These are phyloP conservation scores for Lichenostomus cassidix DNA, from an alignment of 2,113 vertebrate species.

Conservation along the genomic window DNA sequence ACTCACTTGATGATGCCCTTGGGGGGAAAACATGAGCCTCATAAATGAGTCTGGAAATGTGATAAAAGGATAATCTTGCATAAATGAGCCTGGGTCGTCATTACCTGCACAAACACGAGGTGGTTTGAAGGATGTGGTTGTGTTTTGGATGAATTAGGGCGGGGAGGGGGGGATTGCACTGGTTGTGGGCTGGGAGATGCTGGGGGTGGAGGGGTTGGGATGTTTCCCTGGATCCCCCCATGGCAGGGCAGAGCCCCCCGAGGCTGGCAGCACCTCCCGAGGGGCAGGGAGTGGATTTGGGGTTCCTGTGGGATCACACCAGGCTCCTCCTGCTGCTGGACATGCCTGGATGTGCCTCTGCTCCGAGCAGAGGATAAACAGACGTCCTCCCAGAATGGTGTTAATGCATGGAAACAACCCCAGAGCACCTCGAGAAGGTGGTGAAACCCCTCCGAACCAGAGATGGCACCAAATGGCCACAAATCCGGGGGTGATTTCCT, in stretches of 20 bases:
- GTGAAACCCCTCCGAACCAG: not conserved
- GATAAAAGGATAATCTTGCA: slow-evolving; percentile 88
- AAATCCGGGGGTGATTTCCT: not conserved
- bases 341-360: rapidly evolving
- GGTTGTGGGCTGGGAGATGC: not conserved
- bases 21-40: slow-evolving; percentile 79
- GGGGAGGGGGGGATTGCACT: not conserved
- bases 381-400: not conserved
- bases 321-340: not conserved
- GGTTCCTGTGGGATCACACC: not conserved
- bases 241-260: not conserved
- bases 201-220: not conserved
- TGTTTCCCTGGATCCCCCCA: not conserved
- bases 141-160: slow-evolving; percentile 32
- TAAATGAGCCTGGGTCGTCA: slow-evolving; percentile 80
- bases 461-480: not conserved
- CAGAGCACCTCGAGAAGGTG: not conserved
- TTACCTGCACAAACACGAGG: slow-evolving; percentile 74
- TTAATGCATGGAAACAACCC: not conserved
- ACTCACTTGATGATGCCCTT: slow-evolving; percentile 85
- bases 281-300: not conserved
- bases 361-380: not conserved
- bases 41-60: slow-evolving; percentile 83
- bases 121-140: slow-evolving; percentile 35
- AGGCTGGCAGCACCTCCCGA: not conserved